These are phyloP conservation scores for Heliconius sara DNA, from an alignment of 2,888 invertebrate genomes.

Conservation along the genomic window DNA sequence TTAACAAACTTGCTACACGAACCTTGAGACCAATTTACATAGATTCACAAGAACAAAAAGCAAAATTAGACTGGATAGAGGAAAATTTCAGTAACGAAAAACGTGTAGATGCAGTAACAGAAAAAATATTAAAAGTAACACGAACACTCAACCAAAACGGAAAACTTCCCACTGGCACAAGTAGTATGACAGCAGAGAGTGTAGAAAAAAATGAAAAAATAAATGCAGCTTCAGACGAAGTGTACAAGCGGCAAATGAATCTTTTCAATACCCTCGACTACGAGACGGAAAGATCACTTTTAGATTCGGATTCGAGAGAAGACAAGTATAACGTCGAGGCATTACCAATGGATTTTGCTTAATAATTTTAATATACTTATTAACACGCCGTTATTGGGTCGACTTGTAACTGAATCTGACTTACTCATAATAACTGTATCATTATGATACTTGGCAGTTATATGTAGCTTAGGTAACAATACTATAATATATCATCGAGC, in stretches of 20 bases:
- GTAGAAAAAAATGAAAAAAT: conserved; percentile 45
- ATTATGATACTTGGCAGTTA: no score
- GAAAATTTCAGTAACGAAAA: conserved; percentile 41
- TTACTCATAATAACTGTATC: no score
- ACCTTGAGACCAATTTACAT: not conserved
- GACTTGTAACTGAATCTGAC: no score
- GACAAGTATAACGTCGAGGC: conserved; percentile 55
- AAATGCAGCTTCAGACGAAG: conserved; percentile 53
- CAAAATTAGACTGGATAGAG: conserved; percentile 48
- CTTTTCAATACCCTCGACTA: conserved; percentile 69
- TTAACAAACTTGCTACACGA: conserved; percentile 6
- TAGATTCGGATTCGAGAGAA: conserved; percentile 57
- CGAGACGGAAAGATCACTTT: conserved; percentile 58
- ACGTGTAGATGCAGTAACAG: conserved; percentile 31
- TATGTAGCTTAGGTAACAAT: no score
- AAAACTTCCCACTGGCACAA: conserved; percentile 51
- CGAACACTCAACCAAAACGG: conserved; percentile 31
- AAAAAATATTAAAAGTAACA: conserved; percentile 31
- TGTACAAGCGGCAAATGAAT: conserved; percentile 61
- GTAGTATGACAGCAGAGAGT: conserved; percentile 55
- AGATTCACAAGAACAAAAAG: conserved; percentile 19
- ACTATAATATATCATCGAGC: no score
- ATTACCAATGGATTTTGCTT: conserved; percentile 57
- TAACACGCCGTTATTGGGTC: no score
- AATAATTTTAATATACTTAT: not conserved